Percentiles rank a stretch among this genome's conserved stretches.
phyloP scores from a whole-genome alignment of 2,113 vertebrate species.

The Notothenia coriiceps region DNA sequence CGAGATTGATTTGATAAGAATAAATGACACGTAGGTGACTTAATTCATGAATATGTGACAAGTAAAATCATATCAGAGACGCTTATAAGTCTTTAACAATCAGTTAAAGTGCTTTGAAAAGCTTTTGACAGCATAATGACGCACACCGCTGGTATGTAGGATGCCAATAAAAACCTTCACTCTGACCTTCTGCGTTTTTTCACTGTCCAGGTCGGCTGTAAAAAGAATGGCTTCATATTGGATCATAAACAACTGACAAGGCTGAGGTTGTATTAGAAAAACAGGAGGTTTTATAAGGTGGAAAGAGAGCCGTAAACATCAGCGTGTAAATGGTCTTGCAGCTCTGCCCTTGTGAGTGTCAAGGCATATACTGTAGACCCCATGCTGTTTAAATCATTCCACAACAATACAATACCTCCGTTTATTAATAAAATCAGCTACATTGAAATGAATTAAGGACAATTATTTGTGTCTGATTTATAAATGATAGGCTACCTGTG shows the following conservation, averaged over 20 bases:
- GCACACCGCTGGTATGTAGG: slow-evolving; percentile 46
- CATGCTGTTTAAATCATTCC: background rate
- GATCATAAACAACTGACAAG: slow-evolving; percentile 73
- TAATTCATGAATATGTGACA: slow-evolving; percentile 27
- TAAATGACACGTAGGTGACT: background rate
- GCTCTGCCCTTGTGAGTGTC: slow-evolving; percentile 20
- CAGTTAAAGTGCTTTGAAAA: slow-evolving; percentile 56
- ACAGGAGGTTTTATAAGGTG: slow-evolving; percentile 55
- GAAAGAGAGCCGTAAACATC: slow-evolving; percentile 58
- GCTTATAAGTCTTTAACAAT: slow-evolving; percentile 44
- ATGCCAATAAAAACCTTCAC: slow-evolving; percentile 62
- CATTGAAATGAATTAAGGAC: too few species aligned
- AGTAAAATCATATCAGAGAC: slow-evolving; percentile 35
- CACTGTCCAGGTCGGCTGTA: slow-evolving; percentile 50
- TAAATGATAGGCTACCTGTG: too few species aligned
- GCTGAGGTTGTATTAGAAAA: slow-evolving; percentile 55
- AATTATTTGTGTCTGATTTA: too few species aligned
- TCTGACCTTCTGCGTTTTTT: slow-evolving; percentile 57
- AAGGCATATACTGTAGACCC: background rate
- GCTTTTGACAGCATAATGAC: slow-evolving; percentile 56
- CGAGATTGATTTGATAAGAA: slow-evolving; percentile 85
- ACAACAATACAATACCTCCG: too few species aligned
- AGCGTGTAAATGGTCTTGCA: background rate
- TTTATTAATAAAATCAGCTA: too few species aligned
- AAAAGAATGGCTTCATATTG: slow-evolving; percentile 71